Evolutionary conservation across 2,113 vertebrate species (phyloP), one percentile per base, ranked within the genome.

Genomic region (Dendrocopos noguchii): DNA sequence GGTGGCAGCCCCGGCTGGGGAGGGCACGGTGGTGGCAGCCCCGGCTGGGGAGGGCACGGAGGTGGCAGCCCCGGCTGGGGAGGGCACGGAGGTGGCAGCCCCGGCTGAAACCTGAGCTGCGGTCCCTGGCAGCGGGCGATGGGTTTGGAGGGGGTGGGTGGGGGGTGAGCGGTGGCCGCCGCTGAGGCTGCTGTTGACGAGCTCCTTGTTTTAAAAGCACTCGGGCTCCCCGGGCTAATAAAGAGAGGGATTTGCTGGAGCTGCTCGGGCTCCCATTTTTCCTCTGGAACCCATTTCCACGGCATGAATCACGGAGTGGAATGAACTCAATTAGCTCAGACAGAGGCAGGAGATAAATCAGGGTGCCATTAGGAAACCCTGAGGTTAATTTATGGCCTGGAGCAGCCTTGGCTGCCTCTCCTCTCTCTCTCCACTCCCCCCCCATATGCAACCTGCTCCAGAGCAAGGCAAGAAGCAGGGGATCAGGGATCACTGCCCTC

Each of bases 321-420:
- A 96, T 94, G 97, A 97, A 97, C 96, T 97, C 97, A 98, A 98
- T 98, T 98, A 98, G 97, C 53, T 25, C 91, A 97, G 97, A 97
- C 97, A 97, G 96, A 96, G 95, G 95, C 94, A 87, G 65, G 94
- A 89, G 78, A 97, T 98, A 98, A 98, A 98, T 98, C 97, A 98
- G 64, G 93, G 85, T 91, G 96, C 97, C 97, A 98, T 98, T 98
- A 98, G 96, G 86, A 87, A 93, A 77, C 50, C 64, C 65, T 52
- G 65, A 67, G 94, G 95, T 93, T 90, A 63, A 96, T 96, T 94
- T 78, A 96, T 73, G 89, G 91, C 90, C 92, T 53, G 6, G 72
- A 92, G 92, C 72, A 20, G 70, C 4, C 4, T 70, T 79, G 73
- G 39, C 81, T 84, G 61, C 25, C 80, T 95, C 92, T 87, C 47